Base-by-base conservation (phyloP, 2,113 vertebrate genomes). In the Rhadina sibilatrix region DNA sequence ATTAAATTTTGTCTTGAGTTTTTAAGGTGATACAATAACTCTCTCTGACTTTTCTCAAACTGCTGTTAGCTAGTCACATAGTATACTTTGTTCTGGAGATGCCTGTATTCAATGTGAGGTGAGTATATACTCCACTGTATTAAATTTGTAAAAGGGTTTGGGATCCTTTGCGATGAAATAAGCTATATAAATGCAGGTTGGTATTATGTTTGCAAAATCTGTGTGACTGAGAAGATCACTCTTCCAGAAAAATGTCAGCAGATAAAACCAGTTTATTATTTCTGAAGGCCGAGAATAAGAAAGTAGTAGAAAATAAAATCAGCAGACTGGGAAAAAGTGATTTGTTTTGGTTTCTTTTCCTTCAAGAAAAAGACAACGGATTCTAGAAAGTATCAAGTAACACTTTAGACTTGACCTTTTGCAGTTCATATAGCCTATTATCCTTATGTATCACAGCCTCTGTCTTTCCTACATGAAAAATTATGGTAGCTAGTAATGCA, bases 231-330 rank as follows among this genome's bases (percentile, higher is more conserved):
- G 63, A 96, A 89, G 78, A 96, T 97, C 83, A 87, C 28, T 93
- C 90, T 97, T 90, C 69, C 90, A 91, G 95, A 91, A 96, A 90
- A 94, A 93, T 94, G 87, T 96, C 95, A 84, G 85, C 66, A 94
- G 78, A 89, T 95, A 76, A 66, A 94, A 75, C 72, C 69, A 89
- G 50, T 93, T 96, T 92, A 92, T 96, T 96, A 84, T 85, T 96
- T 96, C 78, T 87, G 76, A 74, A 94, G 79, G 65, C 49, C 0
- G 1, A 88, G 86, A 91, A 75, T 92, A 90, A 82, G 89, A 90
- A 95, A 71, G 23, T 20, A 53, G 69, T 83, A 88, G 88, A 86
- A 93, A 97, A 96, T 94, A 87, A 96, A 92, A 83, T 91, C 87
- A 83, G 70, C 47, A 83, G 78, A 91, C 74, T 95, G 70, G 47